These are phyloP conservation scores for Drosophila mimetica DNA, from an alignment of 2,888 invertebrate species.

Conservation along the genomic window DNA sequence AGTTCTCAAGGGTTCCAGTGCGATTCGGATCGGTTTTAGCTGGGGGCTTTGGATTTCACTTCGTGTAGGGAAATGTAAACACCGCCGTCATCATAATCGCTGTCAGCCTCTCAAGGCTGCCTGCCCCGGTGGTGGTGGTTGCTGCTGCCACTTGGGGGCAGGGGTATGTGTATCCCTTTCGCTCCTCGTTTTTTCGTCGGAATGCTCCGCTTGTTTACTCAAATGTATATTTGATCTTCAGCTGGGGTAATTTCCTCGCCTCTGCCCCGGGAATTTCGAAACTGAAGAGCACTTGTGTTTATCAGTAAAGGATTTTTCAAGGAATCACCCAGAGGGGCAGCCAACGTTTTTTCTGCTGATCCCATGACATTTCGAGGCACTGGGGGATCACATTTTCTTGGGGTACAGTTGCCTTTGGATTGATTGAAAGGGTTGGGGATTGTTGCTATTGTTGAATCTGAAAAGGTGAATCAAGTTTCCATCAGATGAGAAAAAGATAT, in stretches of 20 bases:
- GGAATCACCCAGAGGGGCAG: conserved; percentile 51
- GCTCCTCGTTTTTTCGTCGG: conserved; percentile 57
- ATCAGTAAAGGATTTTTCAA: conserved; percentile 69
- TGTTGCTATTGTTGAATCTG: background rate
- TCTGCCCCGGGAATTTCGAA: background rate
- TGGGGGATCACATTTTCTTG: conserved; percentile 14
- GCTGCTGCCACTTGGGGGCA: conserved; percentile 5
- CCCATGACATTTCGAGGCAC: conserved; percentile 10
- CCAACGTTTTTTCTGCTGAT: conserved; percentile 45
- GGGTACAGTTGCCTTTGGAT: conserved; percentile 5
- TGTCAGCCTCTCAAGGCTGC: conserved; percentile 38
- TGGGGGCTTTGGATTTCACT: conserved; percentile 74
- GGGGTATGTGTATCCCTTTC: conserved; percentile 65
- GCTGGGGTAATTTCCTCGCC: conserved; percentile 46
- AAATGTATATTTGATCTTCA: conserved; percentile 73
- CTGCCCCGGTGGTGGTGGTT: conserved; percentile 3
- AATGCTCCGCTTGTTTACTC: conserved; percentile 72
- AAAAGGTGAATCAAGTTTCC: background rate
- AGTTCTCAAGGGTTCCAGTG: conserved; percentile 69
- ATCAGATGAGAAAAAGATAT: no score
- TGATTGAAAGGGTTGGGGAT: conserved; percentile 3
- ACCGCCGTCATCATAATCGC: conserved; percentile 71
- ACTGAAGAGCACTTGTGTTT: conserved; percentile 49
- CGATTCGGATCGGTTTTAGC: conserved; percentile 29
- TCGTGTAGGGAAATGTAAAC: conserved; percentile 79